A percentile compares a stretch with the other conserved stretches of the same genome.
Conservation (phyloP, 2,888 invertebrate genomes). For the Sesia apiformis region DNA sequence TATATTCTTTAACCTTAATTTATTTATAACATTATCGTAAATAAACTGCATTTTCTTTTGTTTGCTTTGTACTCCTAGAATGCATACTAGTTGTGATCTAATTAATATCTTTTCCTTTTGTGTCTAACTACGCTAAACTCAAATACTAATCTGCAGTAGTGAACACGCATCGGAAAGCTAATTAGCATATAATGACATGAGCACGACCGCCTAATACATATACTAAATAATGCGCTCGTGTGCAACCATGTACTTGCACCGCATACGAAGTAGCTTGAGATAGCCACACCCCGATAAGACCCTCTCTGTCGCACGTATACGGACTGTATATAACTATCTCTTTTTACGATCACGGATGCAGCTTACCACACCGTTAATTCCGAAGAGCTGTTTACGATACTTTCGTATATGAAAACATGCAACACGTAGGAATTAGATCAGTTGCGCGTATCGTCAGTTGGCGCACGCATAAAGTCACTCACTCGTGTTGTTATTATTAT, state of each 20-base stretch:
- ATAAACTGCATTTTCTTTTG: too few relatives aligned
- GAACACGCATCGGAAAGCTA: conserved; percentile 39
- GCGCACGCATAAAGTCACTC: conserved; percentile 36
- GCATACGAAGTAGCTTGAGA: conserved; percentile 54
- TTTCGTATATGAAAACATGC: conserved; percentile 20
- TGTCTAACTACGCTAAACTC: conserved; percentile 12
- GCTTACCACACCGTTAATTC: conserved; percentile 31
- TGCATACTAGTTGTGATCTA: too few relatives aligned
- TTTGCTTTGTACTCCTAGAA: too few relatives aligned
- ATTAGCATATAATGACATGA: conserved; percentile 55
- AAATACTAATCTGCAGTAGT: conserved; percentile 27
- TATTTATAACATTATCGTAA: too few relatives aligned
- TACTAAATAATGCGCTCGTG: conserved; percentile 28
- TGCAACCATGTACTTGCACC: conserved; percentile 47
- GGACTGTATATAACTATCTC: conserved; percentile 20
- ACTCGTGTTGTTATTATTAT: conserved; percentile 53
- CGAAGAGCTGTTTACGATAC: conserved; percentile 27
- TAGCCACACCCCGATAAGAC: conserved; percentile 60
- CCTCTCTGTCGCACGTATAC: conserved; percentile 40
- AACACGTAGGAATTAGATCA: conserved; percentile 31
- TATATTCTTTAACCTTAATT: too few relatives aligned
- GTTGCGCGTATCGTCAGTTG: conserved; percentile 37
- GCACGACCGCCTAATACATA: conserved; percentile 31
- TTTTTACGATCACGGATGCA: conserved; percentile 21
- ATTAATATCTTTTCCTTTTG: too few relatives aligned